Evolutionary conservation across 2,113 vertebrate genomes (phyloP), one percentile per base, ranked within the genome.

Genomic region (Nansenia antarctica): DNA sequence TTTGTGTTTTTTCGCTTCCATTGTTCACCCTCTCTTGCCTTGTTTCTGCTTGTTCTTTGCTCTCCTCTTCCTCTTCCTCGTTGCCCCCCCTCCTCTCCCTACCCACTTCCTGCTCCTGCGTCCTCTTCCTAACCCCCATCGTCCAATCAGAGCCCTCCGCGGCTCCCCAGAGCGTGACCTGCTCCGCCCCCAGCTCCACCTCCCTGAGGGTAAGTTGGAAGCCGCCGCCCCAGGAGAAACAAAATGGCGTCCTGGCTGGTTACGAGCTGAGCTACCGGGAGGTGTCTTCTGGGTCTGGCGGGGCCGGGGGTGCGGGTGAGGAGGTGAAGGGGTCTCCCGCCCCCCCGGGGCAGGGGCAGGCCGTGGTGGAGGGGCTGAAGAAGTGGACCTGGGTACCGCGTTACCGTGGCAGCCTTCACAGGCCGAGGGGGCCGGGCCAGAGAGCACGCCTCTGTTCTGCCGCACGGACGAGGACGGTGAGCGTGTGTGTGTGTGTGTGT

Each of bases 171-270:
- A 94, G 94, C 67, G 93, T 97, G 89, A 95, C 94, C 89, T 98
- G 97, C 65, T 89, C 93, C 90, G 95, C 93, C 86, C 87, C 92
- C 78, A 93, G 94, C 90, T 97, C 97, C 88, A 96, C 95, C 78
- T 95, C 95, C 83, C 94, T 98, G 91, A 92, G 93, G 93, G 95
- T 98, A 92, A 96, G 94, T 94, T 98, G 97, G 96, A 92, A 86
- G 82, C 94, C 94, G 35, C 94, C 95, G 65, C 94, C 94, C 59
- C 77, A 88, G 69, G 95, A 95, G 65, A 94, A 91, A 88, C 94
- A 93, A 83, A 96, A 95, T 72, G 94, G 94, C 78, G 86, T 92
- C 88, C 92, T 95, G 93, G 93, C 93, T 80, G 93, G 94, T 86
- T 99, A 96, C 92, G 94, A 94, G 86, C 92, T 98, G 84, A 92